A percentile compares a stretch with the other conserved stretches of the same genome.
These are phyloP conservation scores for Gandaritis pyraliata DNA, from an alignment of 2,888 invertebrate genomes.

Conservation along the genomic window DNA sequence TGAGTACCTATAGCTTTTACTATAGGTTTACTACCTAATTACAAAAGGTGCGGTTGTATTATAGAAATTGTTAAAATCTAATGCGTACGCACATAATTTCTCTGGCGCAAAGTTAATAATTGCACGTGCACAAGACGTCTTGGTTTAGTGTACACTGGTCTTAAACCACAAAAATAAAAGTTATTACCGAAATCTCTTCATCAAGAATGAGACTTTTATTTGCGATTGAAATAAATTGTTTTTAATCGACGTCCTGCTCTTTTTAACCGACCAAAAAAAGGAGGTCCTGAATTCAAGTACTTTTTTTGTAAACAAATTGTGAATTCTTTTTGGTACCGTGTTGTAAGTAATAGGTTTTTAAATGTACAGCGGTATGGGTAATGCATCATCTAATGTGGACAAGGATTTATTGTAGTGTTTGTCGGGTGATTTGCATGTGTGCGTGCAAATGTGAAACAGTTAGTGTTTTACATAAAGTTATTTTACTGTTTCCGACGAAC, in stretches of 20 bases:
- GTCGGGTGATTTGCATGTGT: slow-evolving; percentile 32
- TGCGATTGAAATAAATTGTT: slow-evolving; percentile 59
- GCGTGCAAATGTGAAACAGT: slow-evolving; percentile 20
- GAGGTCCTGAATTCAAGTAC: neutral
- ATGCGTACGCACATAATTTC: too few relatives aligned
- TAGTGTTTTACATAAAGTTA: slow-evolving; percentile 16
- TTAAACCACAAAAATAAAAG: slow-evolving; percentile 40
- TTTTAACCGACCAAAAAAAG: slow-evolving; percentile 1
- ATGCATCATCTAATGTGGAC: slow-evolving; percentile 61
- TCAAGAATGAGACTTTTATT: slow-evolving; percentile 64
- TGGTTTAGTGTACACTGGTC: neutral
- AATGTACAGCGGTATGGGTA: slow-evolving; percentile 55
- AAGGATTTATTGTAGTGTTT: slow-evolving; percentile 52
- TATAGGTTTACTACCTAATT: too few relatives aligned
- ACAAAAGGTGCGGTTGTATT: too few relatives aligned
- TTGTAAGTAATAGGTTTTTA: slow-evolving; percentile 76
- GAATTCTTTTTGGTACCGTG: slow-evolving; percentile 55
- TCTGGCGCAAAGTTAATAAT: too few relatives aligned
- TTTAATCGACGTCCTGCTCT: slow-evolving; percentile 50
- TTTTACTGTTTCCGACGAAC: slow-evolving; percentile 4
- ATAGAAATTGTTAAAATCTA: too few relatives aligned
- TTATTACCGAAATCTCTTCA: slow-evolving; percentile 59
- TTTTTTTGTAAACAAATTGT: slow-evolving; percentile 65
- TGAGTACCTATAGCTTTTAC: too few relatives aligned
- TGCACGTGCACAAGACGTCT: too few relatives aligned